These are phyloP conservation scores for Gephyroberyx darwinii DNA, from an alignment of 2,797 vertebrate genomes.

Conservation along the genomic window DNA sequence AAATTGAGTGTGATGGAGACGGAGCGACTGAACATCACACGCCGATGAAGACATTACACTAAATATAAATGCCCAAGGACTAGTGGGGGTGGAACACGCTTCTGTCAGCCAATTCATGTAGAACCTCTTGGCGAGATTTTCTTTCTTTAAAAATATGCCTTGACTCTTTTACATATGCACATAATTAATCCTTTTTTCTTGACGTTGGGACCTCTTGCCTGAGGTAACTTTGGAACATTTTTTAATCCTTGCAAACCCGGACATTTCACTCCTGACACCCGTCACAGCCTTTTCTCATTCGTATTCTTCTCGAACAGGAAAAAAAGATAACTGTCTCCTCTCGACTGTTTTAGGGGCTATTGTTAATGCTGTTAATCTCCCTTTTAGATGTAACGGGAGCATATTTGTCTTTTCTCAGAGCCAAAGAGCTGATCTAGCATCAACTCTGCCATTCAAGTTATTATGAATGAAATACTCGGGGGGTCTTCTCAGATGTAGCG, in stretches of 20 bases:
- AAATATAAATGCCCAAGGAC: constrained; percentile 25
- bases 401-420: constrained; percentile 37
- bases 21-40: not conserved
- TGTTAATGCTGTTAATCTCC: constrained; percentile 46
- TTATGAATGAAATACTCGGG: constrained; percentile 30
- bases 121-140: constrained; percentile 38
- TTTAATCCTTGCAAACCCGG: constrained; percentile 48
- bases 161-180: constrained; percentile 51
- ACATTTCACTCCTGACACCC: constrained; percentile 46
- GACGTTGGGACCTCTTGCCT: constrained; percentile 38
- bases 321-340: constrained; percentile 26
- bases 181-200: constrained; percentile 50
- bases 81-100: constrained; percentile 16
- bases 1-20: constrained; percentile 4
- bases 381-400: constrained; percentile 45
- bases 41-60: constrained; percentile 28
- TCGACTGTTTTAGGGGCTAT: constrained; percentile 24
- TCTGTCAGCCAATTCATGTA: constrained; percentile 42
- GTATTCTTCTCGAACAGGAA: constrained; percentile 36
- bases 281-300: constrained; percentile 35
- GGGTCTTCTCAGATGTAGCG: constrained; percentile 27
- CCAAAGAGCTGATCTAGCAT: constrained; percentile 37
- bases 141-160: constrained; percentile 38
- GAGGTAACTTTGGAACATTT: constrained; percentile 29
- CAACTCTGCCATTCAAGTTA: constrained; percentile 48